A percentile compares a stretch with the other conserved stretches of the same genome.
Evolutionary conservation across 2,888 invertebrate genomes (phyloP).

Genomic region (Dolichopus griseipennis): DNA sequence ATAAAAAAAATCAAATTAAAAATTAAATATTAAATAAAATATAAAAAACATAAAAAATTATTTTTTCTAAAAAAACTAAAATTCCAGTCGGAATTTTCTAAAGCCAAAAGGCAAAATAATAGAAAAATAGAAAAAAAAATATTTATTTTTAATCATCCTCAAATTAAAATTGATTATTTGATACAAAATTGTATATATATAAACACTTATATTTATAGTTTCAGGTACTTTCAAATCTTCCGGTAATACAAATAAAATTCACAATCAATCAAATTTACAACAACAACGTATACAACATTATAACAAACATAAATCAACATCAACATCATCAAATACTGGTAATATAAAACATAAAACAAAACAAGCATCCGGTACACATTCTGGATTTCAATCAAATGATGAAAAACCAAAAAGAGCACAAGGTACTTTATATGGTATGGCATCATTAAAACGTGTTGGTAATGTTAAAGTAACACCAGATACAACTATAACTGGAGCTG

Average conservation of each 20-base stretch:
- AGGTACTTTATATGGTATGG: slow-evolving; percentile 71
- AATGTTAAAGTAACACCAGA: slow-evolving; percentile 64
- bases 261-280: slow-evolving; percentile 28
- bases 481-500: slow-evolving; percentile 24
- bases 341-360: slow-evolving; percentile 18
- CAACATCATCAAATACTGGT: not conserved
- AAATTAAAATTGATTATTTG: no score
- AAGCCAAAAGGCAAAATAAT: no score
- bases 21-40: no score
- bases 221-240: not conserved
- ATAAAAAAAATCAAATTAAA: no score
- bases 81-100: no score
- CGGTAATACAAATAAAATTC: slow-evolving; percentile 11
- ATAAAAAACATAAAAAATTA: no score
- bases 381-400: slow-evolving; percentile 27
- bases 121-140: no score
- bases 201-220: no score
- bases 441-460: slow-evolving; percentile 67
- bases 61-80: no score
- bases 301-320: slow-evolving; percentile 18
- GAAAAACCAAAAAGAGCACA: slow-evolving; percentile 50
- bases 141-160: no score
- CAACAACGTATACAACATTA: slow-evolving; percentile 35
- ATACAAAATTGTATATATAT: no score
- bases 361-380: slow-evolving; percentile 31